phyloP scores from a whole-genome alignment of 2,888 invertebrate genomes.

The Apantesis nais region DNA sequence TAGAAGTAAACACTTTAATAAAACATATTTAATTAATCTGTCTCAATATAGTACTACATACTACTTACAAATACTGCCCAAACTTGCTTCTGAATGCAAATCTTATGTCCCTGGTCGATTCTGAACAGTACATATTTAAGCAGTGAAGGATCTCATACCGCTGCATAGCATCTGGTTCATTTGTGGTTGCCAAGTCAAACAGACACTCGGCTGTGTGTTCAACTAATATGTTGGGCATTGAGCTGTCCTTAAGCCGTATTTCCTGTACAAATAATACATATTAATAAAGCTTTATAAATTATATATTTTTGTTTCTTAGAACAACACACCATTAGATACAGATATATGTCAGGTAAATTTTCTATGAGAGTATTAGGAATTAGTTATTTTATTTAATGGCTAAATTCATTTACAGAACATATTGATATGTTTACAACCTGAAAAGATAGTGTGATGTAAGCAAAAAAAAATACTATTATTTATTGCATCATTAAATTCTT shows the following conservation, averaged over 20 bases:
- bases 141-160: slow-evolving; percentile 61
- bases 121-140: slow-evolving; percentile 62
- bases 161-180: slow-evolving; percentile 53
- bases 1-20: no score
- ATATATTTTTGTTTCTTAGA: background rate
- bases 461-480: no score
- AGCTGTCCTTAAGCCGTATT: slow-evolving; percentile 57
- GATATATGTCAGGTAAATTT: no score
- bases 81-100: slow-evolving; percentile 56
- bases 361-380: no score
- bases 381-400: no score
- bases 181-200: slow-evolving; percentile 61
- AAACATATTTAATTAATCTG: no score
- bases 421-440: slow-evolving; percentile 61
- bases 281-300: background rate
- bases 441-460: no score
- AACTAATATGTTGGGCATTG: slow-evolving; percentile 58
- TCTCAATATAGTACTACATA: background rate
- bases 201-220: slow-evolving; percentile 61
- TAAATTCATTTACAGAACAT: no score
- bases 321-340: background rate
- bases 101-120: slow-evolving; percentile 62
- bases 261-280: slow-evolving; percentile 46
- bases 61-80: slow-evolving; percentile 69
- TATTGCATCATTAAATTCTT: no score